Evolutionary conservation across 37 sponge, comb jelly and placozoan genomes (phyloP), one percentile per base, ranked within the genome.

Genomic region (Chondrilla cf. caribensis): DNA sequence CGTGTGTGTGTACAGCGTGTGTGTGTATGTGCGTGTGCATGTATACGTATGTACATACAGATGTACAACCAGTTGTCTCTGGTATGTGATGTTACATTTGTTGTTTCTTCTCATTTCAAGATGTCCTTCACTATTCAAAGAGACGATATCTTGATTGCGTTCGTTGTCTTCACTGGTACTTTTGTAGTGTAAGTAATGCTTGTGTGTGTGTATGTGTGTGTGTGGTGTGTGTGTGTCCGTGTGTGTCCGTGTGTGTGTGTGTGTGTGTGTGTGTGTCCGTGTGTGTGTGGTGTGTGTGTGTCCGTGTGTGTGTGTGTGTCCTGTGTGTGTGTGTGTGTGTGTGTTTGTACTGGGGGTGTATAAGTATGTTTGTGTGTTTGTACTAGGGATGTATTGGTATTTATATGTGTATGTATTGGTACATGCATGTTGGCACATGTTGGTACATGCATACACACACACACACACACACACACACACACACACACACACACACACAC

Each of bases 121-220:
- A 24, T 36, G 17, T 44, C 32, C 40, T 47, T 47, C 51, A 47
- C 51, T 47, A 14, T 47, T 26, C 84, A 89, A 38, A 41, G 28
- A 32, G 36, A 73, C 44, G 42, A 31, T 4, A 0, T 73, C 44
- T 38, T 73, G 44, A 9, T 73, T n/a, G 76, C 76, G 7, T 73
- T 73, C 25, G 17, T 47, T 54, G 58, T 89, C 72, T 93, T 93
- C 82, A 89, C 89, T 42, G 82, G 70, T 8, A 86, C 93, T 1
- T 93, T 93, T 38, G 55, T 84, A 36, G 68, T 55, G 93, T 93
- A 58, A 77, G 90, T 83, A 29, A 81, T 40, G 21, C 36, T 22
- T 22, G 25, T 68, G 58, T 31, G 19, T 31, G 79, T 24, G 44
- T 18, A 54, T 17, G 22, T 41, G 36, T 40, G 8, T 78, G 43